Conservation (phyloP, 2,797 vertebrate genomes). For the Eulemur albifrons region DNA sequence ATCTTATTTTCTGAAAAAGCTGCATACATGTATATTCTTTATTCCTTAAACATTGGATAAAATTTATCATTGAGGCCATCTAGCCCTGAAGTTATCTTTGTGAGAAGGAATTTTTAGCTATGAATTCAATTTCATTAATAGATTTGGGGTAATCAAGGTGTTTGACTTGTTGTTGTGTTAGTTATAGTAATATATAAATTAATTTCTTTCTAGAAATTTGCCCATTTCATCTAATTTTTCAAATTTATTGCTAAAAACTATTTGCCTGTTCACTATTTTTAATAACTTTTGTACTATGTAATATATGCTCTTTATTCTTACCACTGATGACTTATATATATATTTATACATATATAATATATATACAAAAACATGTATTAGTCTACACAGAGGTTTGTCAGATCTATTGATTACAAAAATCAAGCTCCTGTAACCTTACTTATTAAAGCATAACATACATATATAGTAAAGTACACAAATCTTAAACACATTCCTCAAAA, state of each 20-base stretch:
- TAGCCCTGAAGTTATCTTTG: background rate
- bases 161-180: background rate
- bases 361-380: background rate
- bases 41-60: background rate
- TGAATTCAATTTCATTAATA: background rate
- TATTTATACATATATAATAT: background rate
- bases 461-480: background rate
- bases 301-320: background rate
- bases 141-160: background rate
- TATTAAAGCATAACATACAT: background rate
- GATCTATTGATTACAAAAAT: background rate
- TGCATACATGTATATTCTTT: background rate
- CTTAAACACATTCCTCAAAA: background rate
- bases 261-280: background rate
- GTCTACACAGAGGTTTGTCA: background rate
- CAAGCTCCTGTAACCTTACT: background rate
- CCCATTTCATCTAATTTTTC: background rate
- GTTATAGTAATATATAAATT: background rate
- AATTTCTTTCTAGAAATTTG: background rate
- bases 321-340: background rate
- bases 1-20: background rate
- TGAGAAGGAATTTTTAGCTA: background rate
- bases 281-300: background rate
- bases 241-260: background rate
- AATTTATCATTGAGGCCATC: background rate